Conservation (phyloP, 2,888 invertebrate species). For the Nymphalis c-album region DNA sequence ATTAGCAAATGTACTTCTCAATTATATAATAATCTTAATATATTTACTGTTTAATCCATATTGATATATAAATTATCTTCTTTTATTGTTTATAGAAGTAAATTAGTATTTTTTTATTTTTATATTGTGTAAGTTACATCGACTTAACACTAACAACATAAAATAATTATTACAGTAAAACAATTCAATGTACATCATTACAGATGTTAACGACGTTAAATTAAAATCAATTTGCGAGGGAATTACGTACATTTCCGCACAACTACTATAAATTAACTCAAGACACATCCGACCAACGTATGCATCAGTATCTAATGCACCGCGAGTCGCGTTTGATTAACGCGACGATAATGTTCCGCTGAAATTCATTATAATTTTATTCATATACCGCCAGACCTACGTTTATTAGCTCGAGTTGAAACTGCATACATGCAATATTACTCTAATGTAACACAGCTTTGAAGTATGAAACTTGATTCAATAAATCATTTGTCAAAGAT, state of each 20-base stretch:
- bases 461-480: too few species aligned
- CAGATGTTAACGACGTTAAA: background rate
- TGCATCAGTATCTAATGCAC: conserved; percentile 53
- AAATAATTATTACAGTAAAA: background rate
- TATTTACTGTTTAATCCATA: too few species aligned
- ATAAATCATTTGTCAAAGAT: too few species aligned
- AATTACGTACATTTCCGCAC: conserved; percentile 1
- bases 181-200: background rate
- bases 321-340: conserved; percentile 52
- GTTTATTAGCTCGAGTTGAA: conserved; percentile 55
- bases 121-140: background rate
- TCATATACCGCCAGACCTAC: conserved; percentile 52
- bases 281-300: conserved; percentile 21
- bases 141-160: background rate
- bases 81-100: too few species aligned
- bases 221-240: background rate
- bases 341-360: conserved; percentile 55
- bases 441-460: background rate
- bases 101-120: too few species aligned
- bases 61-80: background rate
- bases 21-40: too few species aligned
- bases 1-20: background rate
- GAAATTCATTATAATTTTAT: conserved; percentile 77
- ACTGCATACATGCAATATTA: conserved; percentile 12
- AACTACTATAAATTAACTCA: background rate